Conservation (phyloP, 2,888 invertebrate genomes). For the Stramonita haemastoma region DNA sequence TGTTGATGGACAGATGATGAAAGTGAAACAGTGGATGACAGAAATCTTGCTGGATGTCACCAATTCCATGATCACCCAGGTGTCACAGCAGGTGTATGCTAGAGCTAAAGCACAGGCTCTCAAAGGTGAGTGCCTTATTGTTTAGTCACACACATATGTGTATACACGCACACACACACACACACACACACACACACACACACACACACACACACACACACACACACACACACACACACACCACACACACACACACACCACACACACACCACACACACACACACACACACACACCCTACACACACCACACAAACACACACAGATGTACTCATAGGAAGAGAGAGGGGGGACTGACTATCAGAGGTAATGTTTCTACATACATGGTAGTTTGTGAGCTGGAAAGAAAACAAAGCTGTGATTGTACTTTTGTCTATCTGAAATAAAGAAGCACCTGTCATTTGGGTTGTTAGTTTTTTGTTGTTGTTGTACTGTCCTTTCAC, state of each 20-base stretch:
- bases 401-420: neutral
- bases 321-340: no score
- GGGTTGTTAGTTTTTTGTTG: neutral
- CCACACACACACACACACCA: no score
- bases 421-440: neutral
- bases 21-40: slow-evolving; percentile 91
- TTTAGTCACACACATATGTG: neutral
- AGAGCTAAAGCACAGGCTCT: slow-evolving; percentile 80
- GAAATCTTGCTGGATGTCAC: slow-evolving; percentile 96
- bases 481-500: neutral
- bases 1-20: slow-evolving; percentile 83
- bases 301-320: no score
- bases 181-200: neutral
- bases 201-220: neutral
- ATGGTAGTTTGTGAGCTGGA: no score
- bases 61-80: slow-evolving; percentile 89
- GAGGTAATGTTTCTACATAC: no score
- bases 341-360: no score
- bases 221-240: neutral
- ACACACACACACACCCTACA: no score
- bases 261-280: no score
- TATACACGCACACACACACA: neutral
- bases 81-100: slow-evolving; percentile 91
- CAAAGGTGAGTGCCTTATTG: slow-evolving; percentile 67
- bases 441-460: neutral